A percentile compares a stretch with the other conserved stretches of the same genome.
These are phyloP conservation scores for Nothocercus julius DNA, from an alignment of 2,113 vertebrate species.

Conservation along the genomic window DNA sequence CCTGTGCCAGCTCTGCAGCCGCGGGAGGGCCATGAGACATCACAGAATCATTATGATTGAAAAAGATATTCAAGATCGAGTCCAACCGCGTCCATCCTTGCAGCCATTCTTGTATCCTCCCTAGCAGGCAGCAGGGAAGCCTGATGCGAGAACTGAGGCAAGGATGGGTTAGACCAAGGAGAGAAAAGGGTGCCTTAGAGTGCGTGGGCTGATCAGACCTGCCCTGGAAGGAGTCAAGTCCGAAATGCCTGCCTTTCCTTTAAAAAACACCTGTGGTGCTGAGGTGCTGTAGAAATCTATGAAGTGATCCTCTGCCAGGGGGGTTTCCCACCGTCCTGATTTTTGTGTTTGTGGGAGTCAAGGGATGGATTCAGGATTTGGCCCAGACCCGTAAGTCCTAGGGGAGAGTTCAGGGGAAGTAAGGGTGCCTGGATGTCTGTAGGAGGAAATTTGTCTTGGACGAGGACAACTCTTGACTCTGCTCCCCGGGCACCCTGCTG, in stretches of 20 bases:
- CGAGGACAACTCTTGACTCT: background rate
- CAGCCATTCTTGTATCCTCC: background rate
- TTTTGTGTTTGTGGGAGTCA: background rate
- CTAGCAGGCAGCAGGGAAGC: background rate
- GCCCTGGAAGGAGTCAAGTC: background rate
- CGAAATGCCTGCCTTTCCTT: background rate
- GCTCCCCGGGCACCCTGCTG: background rate
- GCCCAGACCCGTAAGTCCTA: rapidly evolving
- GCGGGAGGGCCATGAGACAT: background rate
- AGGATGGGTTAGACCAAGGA: background rate
- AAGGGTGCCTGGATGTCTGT: rapidly evolving
- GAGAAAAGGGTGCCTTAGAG: background rate
- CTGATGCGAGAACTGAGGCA: background rate
- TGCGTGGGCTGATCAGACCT: background rate
- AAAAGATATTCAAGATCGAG: too few relatives aligned
- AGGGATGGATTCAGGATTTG: rapidly evolving
- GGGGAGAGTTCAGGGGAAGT: background rate
- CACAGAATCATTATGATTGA: too few relatives aligned
- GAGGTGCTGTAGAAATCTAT: background rate
- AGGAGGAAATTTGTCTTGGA: background rate
- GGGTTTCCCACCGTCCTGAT: background rate
- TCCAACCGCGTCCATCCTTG: background rate
- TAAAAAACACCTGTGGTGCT: too few relatives aligned
- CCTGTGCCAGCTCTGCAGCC: background rate
- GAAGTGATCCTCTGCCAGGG: background rate